Base-by-base conservation (phyloP, 92 coral and sea anemone species). In the Phenganax subtilis region DNA sequence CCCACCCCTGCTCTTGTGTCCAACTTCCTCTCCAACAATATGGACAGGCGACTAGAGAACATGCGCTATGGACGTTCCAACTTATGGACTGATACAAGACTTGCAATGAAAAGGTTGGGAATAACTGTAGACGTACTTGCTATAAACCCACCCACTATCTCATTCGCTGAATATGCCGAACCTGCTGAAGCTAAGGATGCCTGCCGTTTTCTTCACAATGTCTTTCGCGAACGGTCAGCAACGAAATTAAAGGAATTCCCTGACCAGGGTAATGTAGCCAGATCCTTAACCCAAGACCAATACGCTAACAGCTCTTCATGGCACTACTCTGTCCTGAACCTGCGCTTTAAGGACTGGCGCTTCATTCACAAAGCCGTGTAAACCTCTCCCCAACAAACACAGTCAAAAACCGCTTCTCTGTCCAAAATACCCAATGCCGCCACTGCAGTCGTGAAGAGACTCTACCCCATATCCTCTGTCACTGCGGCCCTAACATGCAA, bases 301-400 rank as follows among this genome's bases (percentile, higher is more conserved):
- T 81, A 47, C 53, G 58, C 62, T 55, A 69, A 81, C 75, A 68
- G 77, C 7, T 54, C 77, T 68, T 27, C 20, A 27, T 70, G 77
- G 85, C 75, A 31, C 14, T 73, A 65, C 67, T 54, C 63, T 29
- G 85, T 77, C 58, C 70, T 70, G 16, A 70, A 70, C 58, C 58
- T 81, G 1, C 77, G 85, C 66, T 81, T 81, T 29, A 51, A 57
- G 12, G 77, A 81, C 78, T 81, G 85, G 85, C 63, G 68, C 6
- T 81, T 81, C 80, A 55, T 85, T 88, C 74, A 85, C 88, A 55
- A 83, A 67, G 11, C 88, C 85, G 82, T 58, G 31, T 85, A 72
- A 54, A 80, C 87, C 9, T 71, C 53, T 28, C 77, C 30, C 59
- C 76, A 68, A 51, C 58, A 16, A 66, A 88, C 81, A 52, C 89